These are phyloP conservation scores for Zapus hudsonius DNA, from an alignment of 2,113 vertebrate genomes.

Conservation along the genomic window DNA sequence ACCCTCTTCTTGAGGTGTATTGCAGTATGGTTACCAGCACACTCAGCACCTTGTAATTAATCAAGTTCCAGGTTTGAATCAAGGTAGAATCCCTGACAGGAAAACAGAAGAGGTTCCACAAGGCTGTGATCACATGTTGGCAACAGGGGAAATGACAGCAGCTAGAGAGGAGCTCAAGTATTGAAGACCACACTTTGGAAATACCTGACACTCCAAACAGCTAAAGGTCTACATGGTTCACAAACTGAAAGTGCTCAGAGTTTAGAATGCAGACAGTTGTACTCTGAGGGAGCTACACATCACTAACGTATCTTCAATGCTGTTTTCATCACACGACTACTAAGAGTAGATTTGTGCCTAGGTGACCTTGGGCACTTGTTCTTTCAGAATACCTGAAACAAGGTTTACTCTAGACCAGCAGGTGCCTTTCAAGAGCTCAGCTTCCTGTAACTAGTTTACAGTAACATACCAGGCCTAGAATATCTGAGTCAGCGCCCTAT, in stretches of 20 bases:
- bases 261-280: background rate
- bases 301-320: background rate
- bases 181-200: conserved; percentile 30
- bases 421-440: background rate
- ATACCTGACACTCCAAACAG: conserved; percentile 48
- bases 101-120: conserved; percentile 43
- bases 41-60: conserved; percentile 79
- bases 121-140: background rate
- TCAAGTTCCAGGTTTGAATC: conserved; percentile 61
- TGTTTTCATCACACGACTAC: background rate
- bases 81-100: conserved; percentile 43
- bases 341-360: background rate
- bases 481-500: conserved; percentile 26
- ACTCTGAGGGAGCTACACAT: background rate
- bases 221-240: background rate
- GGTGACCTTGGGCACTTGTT: background rate
- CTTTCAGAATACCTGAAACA: conserved; percentile 30
- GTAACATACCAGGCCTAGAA: conserved; percentile 29
- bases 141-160: conserved; percentile 28
- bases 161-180: conserved; percentile 33
- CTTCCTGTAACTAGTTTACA: too few relatives aligned
- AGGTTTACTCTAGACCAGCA: background rate
- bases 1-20: conserved; percentile 83
- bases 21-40: conserved; percentile 76
- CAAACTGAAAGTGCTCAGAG: conserved; percentile 39